These are phyloP conservation scores for Poeciliopsis prolifica DNA, from an alignment of 2,113 vertebrate species.

Conservation along the genomic window DNA sequence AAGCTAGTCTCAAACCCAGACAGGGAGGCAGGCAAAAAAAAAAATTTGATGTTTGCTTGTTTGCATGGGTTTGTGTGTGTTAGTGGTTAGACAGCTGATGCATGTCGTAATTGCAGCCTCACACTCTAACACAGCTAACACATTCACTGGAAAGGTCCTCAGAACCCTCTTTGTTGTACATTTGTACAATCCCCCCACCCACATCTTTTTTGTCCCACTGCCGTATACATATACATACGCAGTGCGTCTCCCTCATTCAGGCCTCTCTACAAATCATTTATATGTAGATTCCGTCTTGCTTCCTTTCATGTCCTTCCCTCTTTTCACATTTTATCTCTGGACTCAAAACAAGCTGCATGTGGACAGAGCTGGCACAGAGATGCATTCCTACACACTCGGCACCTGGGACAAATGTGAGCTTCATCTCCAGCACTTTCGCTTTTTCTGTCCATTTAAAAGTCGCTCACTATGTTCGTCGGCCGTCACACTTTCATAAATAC, in stretches of 20 bases:
- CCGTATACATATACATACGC: conserved; percentile 15
- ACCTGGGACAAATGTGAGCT: conserved; percentile 59
- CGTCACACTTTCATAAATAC: conserved; percentile 35
- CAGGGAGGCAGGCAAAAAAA: neutral
- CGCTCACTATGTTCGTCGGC: conserved; percentile 22
- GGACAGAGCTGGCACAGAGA: conserved; percentile 41
- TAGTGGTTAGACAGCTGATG: conserved; percentile 30
- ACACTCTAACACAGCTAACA: conserved; percentile 25
- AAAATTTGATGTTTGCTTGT: neutral
- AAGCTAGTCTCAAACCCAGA: neutral
- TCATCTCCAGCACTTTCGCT: conserved; percentile 22
- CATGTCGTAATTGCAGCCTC: conserved; percentile 45
- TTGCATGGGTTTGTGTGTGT: conserved; percentile 16
- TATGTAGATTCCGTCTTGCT: conserved; percentile 22
- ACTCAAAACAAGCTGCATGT: conserved; percentile 50
- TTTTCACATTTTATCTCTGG: conserved; percentile 39
- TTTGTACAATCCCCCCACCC: conserved; percentile 8
- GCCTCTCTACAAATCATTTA: conserved; percentile 25
- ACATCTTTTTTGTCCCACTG: conserved; percentile 9
- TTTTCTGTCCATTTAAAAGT: conserved; percentile 21
- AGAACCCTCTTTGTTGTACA: conserved; percentile 16
- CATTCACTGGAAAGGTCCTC: conserved; percentile 20
- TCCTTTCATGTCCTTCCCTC: conserved; percentile 34
- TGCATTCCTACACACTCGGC: conserved; percentile 42
- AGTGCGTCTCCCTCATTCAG: conserved; percentile 14